Evolutionary conservation across 2,113 vertebrate genomes (phyloP).

Genomic region (Dasypus novemcinctus): DNA sequence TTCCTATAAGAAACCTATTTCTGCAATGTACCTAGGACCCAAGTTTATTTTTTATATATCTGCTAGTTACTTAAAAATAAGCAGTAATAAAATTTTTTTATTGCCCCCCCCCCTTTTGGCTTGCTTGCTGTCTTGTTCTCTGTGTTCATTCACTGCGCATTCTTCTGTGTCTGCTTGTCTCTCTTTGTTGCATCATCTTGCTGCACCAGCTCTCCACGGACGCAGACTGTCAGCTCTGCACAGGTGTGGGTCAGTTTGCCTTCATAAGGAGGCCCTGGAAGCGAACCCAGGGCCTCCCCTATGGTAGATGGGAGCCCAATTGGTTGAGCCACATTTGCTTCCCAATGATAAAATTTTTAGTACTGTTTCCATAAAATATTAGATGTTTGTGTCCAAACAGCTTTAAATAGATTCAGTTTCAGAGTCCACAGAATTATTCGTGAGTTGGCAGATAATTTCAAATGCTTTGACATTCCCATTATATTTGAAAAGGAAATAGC

Average conservation of each 20-base stretch:
- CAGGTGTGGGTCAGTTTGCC: too few species aligned
- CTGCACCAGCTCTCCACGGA: too few species aligned
- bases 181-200: too few species aligned
- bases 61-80: slow-evolving; percentile 38
- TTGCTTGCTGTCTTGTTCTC: too few species aligned
- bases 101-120: too few species aligned
- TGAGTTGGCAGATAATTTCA: slow-evolving; percentile 38
- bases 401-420: slow-evolving; percentile 58
- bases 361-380: slow-evolving; percentile 50
- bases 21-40: neutral
- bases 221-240: too few species aligned
- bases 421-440: slow-evolving; percentile 39
- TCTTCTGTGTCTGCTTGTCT: too few species aligned
- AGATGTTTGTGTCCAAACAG: slow-evolving; percentile 30
- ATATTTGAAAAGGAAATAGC: neutral
- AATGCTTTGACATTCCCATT: neutral
- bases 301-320: too few species aligned
- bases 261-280: too few species aligned
- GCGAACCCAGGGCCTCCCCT: too few species aligned
- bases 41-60: neutral
- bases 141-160: too few species aligned
- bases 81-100: slow-evolving; percentile 25
- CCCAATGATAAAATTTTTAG: slow-evolving; percentile 22
- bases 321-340: too few species aligned
- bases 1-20: neutral